Evolutionary conservation across 2,113 vertebrate genomes (phyloP), one percentile per base, ranked within the genome.

Genomic region (Gasterosteus aculeatus): DNA sequence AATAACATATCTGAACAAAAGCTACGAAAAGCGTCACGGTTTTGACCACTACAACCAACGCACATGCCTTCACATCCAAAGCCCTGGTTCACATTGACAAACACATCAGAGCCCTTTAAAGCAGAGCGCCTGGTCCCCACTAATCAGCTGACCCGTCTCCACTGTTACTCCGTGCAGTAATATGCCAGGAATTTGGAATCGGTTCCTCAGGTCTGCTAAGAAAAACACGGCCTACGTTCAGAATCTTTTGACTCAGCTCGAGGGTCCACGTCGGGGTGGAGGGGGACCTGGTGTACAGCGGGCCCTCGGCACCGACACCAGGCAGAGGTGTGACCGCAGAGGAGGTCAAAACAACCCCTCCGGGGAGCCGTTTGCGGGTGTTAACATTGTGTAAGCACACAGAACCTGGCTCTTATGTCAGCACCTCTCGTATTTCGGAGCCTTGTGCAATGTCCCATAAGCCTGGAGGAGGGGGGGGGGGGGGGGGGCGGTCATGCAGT

Each of bases 141-240:
- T 1, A 26, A 80, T 73, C 85, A 89, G 83, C 80, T 87, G 84
- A 84, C 78, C 60, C 11, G 54, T 67, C 57, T 67, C 88, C 71
- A 86, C 70, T 79, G 83, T 75, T 85, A 78, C 75, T 60, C 39
- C 68, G 41, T 62, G 68, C 69, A 75, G 61, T 76, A 80, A 82
- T 83, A 76, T 82, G 72, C 71, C 68, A 87, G 83, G 88, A 91
- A 92, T 87, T 74, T 85, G 69, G 75, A 81, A 83, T 78, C 54
- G 61, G 78, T 53, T 80, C 66, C 71, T 39, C 54, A 77, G 54
- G 71, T 47, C 68, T 62, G 69, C 51, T 69, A 87, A 85, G 69
- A 82, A 86, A 80, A 83, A 81, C 71, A 85, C 69, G 75, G 69
- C 75, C 81, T 80, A 77, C 83, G 75, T 78, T 80, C 61, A 64